Base-by-base conservation (phyloP, 2,797 vertebrate species). In the Syngnathus rostellatus region DNA sequence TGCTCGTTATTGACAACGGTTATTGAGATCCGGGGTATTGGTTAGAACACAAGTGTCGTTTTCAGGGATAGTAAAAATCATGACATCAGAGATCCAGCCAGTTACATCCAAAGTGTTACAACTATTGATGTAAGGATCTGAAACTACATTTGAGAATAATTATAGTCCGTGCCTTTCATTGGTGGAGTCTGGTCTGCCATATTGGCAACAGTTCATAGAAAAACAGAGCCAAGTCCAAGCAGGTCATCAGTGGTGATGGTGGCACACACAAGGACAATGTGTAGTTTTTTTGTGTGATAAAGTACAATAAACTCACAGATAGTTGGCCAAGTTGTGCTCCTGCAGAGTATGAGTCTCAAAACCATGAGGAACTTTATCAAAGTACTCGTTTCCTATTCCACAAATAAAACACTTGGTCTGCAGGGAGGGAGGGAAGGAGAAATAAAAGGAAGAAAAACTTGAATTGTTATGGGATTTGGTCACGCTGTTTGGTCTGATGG, bases 331-430 rank as follows among this genome's bases (percentile, higher is more conserved):
- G 81, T 91, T 91, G 85, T 92, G 91, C 66, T 92, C 91, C 78
- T 90, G 87, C 19, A 91, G 83, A 2, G 90, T 91, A 83, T 92
- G 91, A 8, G 76, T 88, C 87, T 92, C 90, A 58, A 92, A 91
- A 58, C 91, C 91, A 41, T 91, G 91, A 69, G 91, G 90, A 41
- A 87, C 73, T 0, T 62, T 88, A 65, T 92, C 91, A 77, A 92
- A 91, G 74, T 91, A 91, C 59, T 91, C 91, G 53, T 76, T 91
- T 68, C 90, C 91, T 63, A 90, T 88, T 71, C 89, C 90, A 80
- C 91, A 92, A 70, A 92, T 90, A 40, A 92, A 92, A 77, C 91
- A 92, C 72, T 91, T 92, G 53, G 90, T 92, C 90, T 92, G 79
- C 74, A 71, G 69, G 60, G 73, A 60, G 45, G 76, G 43, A 70